phyloP scores from a whole-genome alignment of 2,888 invertebrate genomes.

The Sinelater perroti region DNA sequence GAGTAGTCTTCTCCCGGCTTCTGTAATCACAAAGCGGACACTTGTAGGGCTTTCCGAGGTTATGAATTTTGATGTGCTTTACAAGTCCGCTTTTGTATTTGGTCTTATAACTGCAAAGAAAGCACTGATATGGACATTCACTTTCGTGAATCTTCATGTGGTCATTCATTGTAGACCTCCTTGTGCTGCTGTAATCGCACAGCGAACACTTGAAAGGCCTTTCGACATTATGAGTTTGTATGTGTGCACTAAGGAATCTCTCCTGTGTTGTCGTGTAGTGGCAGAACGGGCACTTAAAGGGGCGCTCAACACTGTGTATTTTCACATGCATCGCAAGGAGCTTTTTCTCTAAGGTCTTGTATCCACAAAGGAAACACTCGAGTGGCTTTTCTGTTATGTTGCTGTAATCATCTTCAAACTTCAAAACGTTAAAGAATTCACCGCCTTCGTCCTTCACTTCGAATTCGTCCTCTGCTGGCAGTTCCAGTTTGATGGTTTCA shows the following conservation, averaged over 20 bases:
- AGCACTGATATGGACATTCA: background rate
- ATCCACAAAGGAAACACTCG: too few species aligned
- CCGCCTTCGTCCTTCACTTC: too few species aligned
- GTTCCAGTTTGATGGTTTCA: too few species aligned
- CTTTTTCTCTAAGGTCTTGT: too few species aligned
- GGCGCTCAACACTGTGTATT: background rate
- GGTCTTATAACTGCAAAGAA: background rate
- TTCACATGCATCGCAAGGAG: background rate
- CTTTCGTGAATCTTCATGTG: background rate
- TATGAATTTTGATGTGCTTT: background rate
- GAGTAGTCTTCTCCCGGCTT: background rate
- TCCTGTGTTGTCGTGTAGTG: background rate
- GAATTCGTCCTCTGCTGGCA: too few species aligned
- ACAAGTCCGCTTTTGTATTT: background rate
- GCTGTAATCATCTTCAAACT: too few species aligned
- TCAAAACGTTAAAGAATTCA: too few species aligned
- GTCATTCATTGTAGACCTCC: background rate
- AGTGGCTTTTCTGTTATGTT: too few species aligned
- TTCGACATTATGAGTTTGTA: background rate
- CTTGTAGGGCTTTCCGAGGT: background rate
- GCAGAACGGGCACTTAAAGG: background rate
- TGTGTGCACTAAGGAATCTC: background rate
- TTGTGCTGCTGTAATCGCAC: background rate
- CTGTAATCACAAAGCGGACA: background rate
- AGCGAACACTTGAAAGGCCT: background rate